Evolutionary conservation across 1,140 invertebrate species (phyloP), one percentile per base, ranked within the genome.

Genomic region (Bombus superbus): DNA sequence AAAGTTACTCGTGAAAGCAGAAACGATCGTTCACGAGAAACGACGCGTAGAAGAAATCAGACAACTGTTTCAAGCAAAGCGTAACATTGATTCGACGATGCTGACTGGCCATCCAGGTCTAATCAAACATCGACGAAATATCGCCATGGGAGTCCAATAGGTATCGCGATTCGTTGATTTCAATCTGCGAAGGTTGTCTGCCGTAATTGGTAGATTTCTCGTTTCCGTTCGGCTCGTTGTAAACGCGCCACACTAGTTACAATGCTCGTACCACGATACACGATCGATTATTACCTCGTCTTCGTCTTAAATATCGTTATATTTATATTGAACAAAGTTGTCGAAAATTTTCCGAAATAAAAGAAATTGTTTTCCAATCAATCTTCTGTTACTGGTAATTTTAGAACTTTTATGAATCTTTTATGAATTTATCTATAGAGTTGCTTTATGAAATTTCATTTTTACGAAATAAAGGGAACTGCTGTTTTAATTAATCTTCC

Each of bases 121-220:
- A n/a, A 53, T n/a, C 25, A 40, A 57, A 38, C 84, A 74, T 86
- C 74, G 25, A 62, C 44, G 82, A 71, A 73, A 73, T 38, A 68
- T 84, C 15, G 75, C 44, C 44, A 75, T 64, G 64, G 75, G 28
- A 32, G 18, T 0, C 25, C 47, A 40, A 22, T 38, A 53, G 25
- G 57, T 47, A 42, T 62, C 15, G 25, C 64, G 86, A 87, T 79
- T 66, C 81, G 86, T 87, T 79, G 74, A 87, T 85, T 85, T 74
- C 75, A 85, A 85, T 85, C 75, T 73, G 42, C 68, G 86, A 87
- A 85, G 86, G 85, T 85, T 87, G 75, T 74, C 76, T 40, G 77
- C 59, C 66, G 77, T 87, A 87, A 87, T 87, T 87, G 83, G 72
- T 76, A 81, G 77, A 87, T 87, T 86, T 73, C 83, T 86, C 76